Conservation (phyloP, 2,113 vertebrate genomes). For the Sturnira hondurensis region DNA sequence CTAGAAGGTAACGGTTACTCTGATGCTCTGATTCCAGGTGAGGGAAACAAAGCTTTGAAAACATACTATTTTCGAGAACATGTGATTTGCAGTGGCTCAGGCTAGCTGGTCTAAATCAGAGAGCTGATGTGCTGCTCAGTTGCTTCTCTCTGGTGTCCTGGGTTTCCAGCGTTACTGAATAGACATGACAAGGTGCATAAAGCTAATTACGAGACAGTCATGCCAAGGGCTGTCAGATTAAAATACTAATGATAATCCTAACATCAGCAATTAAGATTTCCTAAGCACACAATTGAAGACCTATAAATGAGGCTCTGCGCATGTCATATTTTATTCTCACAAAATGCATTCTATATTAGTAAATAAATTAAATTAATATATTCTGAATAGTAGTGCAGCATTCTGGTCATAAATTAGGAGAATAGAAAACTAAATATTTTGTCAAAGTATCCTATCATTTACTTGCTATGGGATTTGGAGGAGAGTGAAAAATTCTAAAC, state of each 20-base stretch:
- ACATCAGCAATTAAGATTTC: neutral
- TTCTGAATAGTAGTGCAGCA: neutral
- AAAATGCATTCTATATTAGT: neutral
- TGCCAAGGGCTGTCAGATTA: slow-evolving; percentile 38
- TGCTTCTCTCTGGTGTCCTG: neutral
- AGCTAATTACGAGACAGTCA: slow-evolving; percentile 31
- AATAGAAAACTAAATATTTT: neutral
- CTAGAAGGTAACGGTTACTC: neutral
- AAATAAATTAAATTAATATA: neutral
- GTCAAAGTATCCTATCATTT: neutral
- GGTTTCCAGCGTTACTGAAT: neutral
- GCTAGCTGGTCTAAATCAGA: neutral
- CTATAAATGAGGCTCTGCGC: neutral
- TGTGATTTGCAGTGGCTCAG: neutral
- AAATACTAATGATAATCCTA: slow-evolving; percentile 48
- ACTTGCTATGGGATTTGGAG: neutral
- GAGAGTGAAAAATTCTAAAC: neutral
- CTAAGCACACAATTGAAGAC: neutral
- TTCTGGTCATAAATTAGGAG: neutral
- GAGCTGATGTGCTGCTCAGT: neutral
- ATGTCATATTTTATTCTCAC: neutral
- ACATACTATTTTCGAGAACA: neutral
- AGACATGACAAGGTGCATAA: slow-evolving; percentile 8
- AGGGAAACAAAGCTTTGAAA: neutral
- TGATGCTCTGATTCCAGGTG: neutral